phyloP scores from a whole-genome alignment of 2,888 invertebrate species.

The Aphidoletes aphidimyza region DNA sequence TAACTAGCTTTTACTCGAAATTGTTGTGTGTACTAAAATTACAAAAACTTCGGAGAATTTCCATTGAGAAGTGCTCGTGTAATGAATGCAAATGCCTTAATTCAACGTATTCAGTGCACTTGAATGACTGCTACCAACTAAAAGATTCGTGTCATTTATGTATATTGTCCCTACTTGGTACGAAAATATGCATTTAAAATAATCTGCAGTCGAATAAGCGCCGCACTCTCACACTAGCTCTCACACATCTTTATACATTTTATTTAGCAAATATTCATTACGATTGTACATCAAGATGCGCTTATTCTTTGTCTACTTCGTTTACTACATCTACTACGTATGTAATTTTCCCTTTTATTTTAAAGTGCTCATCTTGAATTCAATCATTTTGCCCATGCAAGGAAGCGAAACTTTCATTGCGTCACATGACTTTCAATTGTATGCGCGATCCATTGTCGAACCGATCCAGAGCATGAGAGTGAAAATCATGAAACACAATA shows the following conservation, averaged over 20 bases:
- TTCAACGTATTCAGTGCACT: not conserved
- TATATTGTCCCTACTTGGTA: not conserved
- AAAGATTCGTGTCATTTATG: not conserved
- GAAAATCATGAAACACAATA: slow-evolving; percentile 3
- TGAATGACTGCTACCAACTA: not conserved
- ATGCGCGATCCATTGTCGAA: not conserved
- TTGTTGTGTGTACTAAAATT: too few species aligned
- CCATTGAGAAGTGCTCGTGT: slow-evolving; percentile 33
- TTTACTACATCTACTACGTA: not conserved
- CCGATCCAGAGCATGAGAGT: not conserved
- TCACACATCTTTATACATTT: not conserved
- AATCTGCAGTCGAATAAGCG: not conserved
- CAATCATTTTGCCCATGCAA: slow-evolving; percentile 15
- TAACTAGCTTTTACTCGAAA: slow-evolving; percentile 4
- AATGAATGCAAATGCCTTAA: slow-evolving; percentile 17
- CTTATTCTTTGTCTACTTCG: not conserved
- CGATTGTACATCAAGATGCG: not conserved
- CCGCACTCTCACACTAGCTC: too few species aligned
- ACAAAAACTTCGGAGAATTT: not conserved
- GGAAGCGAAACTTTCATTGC: not conserved
- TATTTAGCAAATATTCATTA: not conserved
- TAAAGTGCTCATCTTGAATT: slow-evolving; percentile 12
- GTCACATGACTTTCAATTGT: slow-evolving; percentile 18
- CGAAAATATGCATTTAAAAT: slow-evolving; percentile 19
- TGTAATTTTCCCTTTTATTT: slow-evolving; percentile 23